phyloP scores from a whole-genome alignment of 2,797 vertebrate species.

The Diplodus sargus region DNA sequence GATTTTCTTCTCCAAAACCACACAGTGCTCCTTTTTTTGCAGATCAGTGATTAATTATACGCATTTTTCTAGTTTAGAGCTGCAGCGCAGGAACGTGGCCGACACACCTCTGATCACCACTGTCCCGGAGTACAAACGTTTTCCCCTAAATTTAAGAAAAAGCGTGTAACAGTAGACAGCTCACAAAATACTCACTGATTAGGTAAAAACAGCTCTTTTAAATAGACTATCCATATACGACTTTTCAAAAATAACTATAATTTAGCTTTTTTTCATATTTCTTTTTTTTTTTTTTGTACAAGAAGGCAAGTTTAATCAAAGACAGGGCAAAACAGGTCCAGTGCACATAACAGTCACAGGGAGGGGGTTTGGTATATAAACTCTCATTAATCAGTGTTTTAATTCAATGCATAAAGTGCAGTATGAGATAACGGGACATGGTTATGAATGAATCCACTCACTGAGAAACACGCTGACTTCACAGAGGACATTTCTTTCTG shows the following conservation, averaged over 20 bases:
- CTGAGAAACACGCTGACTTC: constrained; percentile 36
- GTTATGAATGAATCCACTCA: constrained; percentile 26
- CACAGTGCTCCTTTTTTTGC: not conserved
- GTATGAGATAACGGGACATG: constrained; percentile 55
- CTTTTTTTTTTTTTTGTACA: constrained; percentile 52
- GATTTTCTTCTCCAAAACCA: no score
- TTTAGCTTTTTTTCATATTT: constrained; percentile 36
- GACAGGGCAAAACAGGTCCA: constrained; percentile 72
- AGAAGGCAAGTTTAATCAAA: constrained; percentile 76
- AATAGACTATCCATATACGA: constrained; percentile 67
- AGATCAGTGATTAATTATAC: constrained; percentile 22
- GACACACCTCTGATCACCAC: constrained; percentile 24
- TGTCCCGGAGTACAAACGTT: constrained; percentile 51
- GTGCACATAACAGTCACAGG: constrained; percentile 77
- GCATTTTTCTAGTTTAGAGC: constrained; percentile 14
- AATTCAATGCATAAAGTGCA: constrained; percentile 77
- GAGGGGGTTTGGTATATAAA: constrained; percentile 34
- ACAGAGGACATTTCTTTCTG: not conserved
- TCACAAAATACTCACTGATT: constrained; percentile 65
- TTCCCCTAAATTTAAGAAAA: constrained; percentile 46
- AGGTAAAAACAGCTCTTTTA: constrained; percentile 64
- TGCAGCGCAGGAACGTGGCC: constrained; percentile 24
- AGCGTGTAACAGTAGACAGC: constrained; percentile 47
- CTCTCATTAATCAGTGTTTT: constrained; percentile 51
- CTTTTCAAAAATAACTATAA: constrained; percentile 77